Conservation (phyloP, 2,888 invertebrate species). For the Nesidiocoris tenuis region DNA sequence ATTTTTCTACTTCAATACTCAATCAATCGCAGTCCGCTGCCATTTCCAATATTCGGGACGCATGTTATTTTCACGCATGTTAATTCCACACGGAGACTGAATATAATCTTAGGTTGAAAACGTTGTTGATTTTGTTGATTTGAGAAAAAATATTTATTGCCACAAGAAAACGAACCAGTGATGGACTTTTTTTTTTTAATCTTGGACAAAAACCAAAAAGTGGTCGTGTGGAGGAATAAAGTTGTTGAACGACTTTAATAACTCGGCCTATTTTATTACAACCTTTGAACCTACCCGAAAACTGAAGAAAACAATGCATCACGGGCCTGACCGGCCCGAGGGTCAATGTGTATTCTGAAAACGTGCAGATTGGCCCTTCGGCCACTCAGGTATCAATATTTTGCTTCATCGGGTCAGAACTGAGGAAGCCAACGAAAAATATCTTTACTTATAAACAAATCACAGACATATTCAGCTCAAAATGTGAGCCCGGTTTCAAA, state of each 20-base stretch:
- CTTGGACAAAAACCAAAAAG: constrained; percentile 33
- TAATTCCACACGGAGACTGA: constrained; percentile 38
- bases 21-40: too few species aligned
- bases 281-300: too few species aligned
- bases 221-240: constrained; percentile 47
- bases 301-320: too few species aligned
- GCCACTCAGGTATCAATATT: too few species aligned
- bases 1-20: neutral
- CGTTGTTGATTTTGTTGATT: constrained; percentile 23
- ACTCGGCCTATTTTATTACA: too few species aligned
- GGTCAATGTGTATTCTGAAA: too few species aligned
- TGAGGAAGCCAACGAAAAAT: too few species aligned
- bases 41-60: neutral
- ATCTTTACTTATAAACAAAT: neutral
- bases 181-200: constrained; percentile 21
- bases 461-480: neutral
- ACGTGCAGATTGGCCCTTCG: too few species aligned
- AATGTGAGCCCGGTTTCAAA: neutral
- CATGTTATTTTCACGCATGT: constrained; percentile 11
- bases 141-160: neutral
- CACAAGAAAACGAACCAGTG: constrained; percentile 17
- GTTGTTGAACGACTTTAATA: constrained; percentile 45
- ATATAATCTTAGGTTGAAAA: constrained; percentile 11
- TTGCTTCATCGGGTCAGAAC: too few species aligned
- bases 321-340: too few species aligned